Base-by-base conservation (phyloP, 2,113 vertebrate genomes). In the Sebastes fasciatus region DNA sequence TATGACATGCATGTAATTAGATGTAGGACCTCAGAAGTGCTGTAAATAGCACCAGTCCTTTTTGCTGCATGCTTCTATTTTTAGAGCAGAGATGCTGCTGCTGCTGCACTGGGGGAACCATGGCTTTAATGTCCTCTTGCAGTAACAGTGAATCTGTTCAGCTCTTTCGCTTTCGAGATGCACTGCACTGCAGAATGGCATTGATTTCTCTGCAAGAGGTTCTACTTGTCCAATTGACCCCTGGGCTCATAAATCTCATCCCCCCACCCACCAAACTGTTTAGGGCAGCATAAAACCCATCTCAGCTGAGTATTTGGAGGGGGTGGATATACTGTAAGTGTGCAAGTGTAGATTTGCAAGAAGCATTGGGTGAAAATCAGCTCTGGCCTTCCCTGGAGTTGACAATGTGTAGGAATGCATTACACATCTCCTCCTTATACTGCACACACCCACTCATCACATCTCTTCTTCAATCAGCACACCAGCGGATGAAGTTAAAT, bases 1-100 rank as follows among this genome's bases (percentile, higher is more conserved):
- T 34, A 52, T 8, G 46, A 43, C 58, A 86, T 54, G 63, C 21
- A 80, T 86, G 67, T 84, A 74, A 83, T 83, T 79, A 90, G 89
- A 88, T 77, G 84, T 61, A 66, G 78, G 84, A 83, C 72, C 87
- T 79, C 11, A 46, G 71, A 57, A 79, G 80, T 10, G 91, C 93
- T 90, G 87, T 86, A 95, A 94, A 95, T 95, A 94, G 95, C 93
- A 93, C 82, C 88, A 85, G 83, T 93, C 91, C 91, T 79, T 93
- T 94, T 94, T 95, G 88, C 94, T 94, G 95, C 95, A 94, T 92
- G 92, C 74, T 92, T 87, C 95, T 95, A 96, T 96, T 95, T 95
- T 94, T 96, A 95, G 95, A 85, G 86, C 77, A 8, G 83, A 88
- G 89, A 93, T 34, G 34, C 34, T 34, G 34, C 34, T 26, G 23